Percentiles rank a stretch among this genome's conserved stretches.
phyloP scores from a whole-genome alignment of 2,113 vertebrate species.

The Notiomystis cincta region DNA sequence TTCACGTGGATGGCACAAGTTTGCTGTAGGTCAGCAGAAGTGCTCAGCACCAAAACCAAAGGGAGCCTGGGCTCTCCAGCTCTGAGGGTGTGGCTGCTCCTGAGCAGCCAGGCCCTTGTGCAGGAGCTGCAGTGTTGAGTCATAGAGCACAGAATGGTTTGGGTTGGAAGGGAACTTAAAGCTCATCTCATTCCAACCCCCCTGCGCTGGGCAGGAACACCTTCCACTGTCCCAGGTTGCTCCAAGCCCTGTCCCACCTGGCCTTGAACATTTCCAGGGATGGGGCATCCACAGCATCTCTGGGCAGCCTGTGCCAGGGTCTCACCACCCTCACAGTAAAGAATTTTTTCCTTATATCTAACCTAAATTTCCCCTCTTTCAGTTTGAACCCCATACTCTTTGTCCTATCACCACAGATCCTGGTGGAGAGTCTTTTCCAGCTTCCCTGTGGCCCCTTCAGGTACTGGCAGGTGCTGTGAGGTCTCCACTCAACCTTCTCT shows the following conservation, averaged over 20 bases:
- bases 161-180: background rate
- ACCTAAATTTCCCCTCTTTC: background rate
- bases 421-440: background rate
- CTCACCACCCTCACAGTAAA: background rate
- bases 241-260: background rate
- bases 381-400: background rate
- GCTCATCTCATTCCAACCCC: background rate
- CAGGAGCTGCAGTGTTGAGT: background rate
- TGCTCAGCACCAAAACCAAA: background rate
- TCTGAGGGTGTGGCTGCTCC: background rate
- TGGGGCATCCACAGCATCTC: background rate
- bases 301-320: background rate
- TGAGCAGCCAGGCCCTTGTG: background rate
- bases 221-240: background rate
- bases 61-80: background rate
- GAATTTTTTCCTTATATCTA: background rate
- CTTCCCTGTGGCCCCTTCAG: background rate
- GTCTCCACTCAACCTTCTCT: background rate
- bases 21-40: constrained; percentile 5
- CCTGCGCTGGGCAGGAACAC: background rate
- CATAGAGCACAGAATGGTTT: background rate
- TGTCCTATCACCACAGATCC: background rate
- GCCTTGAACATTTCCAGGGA: background rate
- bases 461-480: background rate
- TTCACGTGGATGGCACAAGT: background rate